A percentile compares a stretch with the other conserved stretches of the same genome.
Evolutionary conservation across 1,140 invertebrate genomes (phyloP).

Genomic region (Conus ventricosus): DNA sequence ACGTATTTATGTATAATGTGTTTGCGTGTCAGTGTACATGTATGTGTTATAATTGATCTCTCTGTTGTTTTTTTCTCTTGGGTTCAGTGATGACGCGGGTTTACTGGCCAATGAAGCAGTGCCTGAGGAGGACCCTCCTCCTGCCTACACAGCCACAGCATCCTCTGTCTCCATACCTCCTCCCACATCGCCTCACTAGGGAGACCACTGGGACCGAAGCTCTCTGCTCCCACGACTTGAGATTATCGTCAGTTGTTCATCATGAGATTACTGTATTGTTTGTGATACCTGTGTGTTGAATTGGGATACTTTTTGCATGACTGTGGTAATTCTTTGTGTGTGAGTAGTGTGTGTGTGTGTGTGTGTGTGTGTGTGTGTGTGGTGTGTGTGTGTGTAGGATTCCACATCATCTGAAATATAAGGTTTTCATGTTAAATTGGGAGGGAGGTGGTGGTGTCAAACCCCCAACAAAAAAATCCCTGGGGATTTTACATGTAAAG

Average conservation of each 20-base stretch:
- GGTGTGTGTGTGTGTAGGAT: neutral
- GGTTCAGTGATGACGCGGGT: neutral
- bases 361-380: neutral
- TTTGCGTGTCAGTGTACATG: too few species aligned
- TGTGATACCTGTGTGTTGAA: neutral
- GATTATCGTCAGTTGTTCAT: too few species aligned
- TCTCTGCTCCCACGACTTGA: neutral
- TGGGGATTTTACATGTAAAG: too few species aligned
- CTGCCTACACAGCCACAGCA: slow-evolving; percentile 17
- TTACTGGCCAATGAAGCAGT: slow-evolving; percentile 16
- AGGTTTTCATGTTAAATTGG: too few species aligned
- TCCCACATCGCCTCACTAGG: neutral
- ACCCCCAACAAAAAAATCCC: too few species aligned
- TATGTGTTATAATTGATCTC: too few species aligned
- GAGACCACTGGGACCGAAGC: neutral
- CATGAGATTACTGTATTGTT: neutral
- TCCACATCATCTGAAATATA: too few species aligned
- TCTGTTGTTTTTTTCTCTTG: neutral
- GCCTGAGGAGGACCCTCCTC: slow-evolving; percentile 28
- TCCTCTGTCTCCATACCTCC: neutral
- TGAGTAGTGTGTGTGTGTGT: too few species aligned
- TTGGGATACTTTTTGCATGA: neutral
- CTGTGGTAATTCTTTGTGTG: too few species aligned
- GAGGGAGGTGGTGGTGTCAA: too few species aligned
- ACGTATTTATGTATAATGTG: too few species aligned